Evolutionary conservation across 1,140 invertebrate genomes (phyloP).

Genomic region (Plectrocnemia conspersa): DNA sequence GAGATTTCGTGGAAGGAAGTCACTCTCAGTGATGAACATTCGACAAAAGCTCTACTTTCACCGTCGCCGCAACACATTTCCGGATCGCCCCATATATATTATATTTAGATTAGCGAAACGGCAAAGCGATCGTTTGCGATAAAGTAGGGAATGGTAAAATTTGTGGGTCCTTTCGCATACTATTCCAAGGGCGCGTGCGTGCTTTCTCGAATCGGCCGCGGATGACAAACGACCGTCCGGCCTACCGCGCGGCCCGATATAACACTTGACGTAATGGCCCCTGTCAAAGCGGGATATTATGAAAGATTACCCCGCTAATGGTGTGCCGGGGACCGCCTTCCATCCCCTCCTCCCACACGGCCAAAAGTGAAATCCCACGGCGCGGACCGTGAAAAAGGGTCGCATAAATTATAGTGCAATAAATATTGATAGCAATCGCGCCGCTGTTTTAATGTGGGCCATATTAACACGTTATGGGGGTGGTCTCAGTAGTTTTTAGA

Average conservation of each 20-base stretch:
- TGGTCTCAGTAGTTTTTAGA: too few relatives aligned
- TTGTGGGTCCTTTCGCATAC: too few relatives aligned
- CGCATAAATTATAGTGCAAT: background rate
- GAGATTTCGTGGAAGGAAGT: too few relatives aligned
- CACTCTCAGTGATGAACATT: too few relatives aligned
- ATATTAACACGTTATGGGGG: background rate
- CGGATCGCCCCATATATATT: too few relatives aligned
- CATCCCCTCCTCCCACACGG: background rate
- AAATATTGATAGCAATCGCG: conserved; percentile 15
- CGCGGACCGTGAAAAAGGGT: too few relatives aligned
- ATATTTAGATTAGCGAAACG: too few relatives aligned
- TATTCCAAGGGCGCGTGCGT: background rate
- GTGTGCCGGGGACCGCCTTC: conserved; percentile 1
- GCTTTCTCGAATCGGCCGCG: background rate
- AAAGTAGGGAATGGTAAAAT: too few relatives aligned
- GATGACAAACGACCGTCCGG: conserved; percentile 25
- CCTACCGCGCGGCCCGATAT: conserved; percentile 27
- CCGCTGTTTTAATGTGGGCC: background rate
- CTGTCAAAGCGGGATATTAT: conserved; percentile 30
- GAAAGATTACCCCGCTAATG: conserved; percentile 30
- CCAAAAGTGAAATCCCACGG: background rate
- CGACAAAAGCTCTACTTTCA: too few relatives aligned
- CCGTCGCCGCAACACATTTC: too few relatives aligned
- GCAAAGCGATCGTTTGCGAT: too few relatives aligned
- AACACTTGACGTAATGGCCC: conserved; percentile 30